Evolutionary conservation across 92 coral and sea anemone species (phyloP), one percentile per base, ranked within the genome.

Genomic region (Siderastrea radians): DNA sequence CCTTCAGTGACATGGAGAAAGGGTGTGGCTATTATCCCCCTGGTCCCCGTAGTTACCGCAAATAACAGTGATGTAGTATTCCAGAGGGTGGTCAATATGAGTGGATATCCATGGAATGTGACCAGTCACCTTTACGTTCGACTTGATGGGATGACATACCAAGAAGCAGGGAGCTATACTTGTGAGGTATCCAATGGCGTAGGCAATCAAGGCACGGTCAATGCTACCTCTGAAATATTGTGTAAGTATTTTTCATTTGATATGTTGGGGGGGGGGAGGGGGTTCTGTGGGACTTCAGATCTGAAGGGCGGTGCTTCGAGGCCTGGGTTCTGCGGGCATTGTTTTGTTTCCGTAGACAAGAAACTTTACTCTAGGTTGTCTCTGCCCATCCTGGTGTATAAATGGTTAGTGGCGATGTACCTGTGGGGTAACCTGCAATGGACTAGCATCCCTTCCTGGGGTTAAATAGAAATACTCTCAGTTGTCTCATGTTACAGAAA

Each of bases 151-250:
- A 62, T 67, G 38, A 87, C 90, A 44, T 87, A 78, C 78, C 54
- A 45, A 14, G 94, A 93, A 75, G 88, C 93, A 66, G 94, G 92
- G 54, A 91, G 87, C 71, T 93, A 93, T 79, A 90, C 94, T 49
- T 93, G 96, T 65, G 57, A 77, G 61, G 96, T 72, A 57, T 72
- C 45, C 68, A 90, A 86, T 73, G 67, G 76, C 13, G 77, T 85
- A 45, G 81, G 65, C 14, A 81, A 49, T 2, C 19, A 1, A 46
- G 72, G 11, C 0, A 55, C 90, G 46, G 49, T 86, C 4, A 79
- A 74, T 9, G 70, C 72, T 51, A 46, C 11, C 38, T 55, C 84
- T 46, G 90, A 93, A 50, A 82, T 93, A 47, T 74, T 93, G 48
- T 86, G 96, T 93, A 87, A 93, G 96, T 26, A 26, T 26, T 26